phyloP scores from a whole-genome alignment of 2,113 vertebrate species.

The rabbit (Oryctolagus cuniculus) region mOryCun1.1 NC_091440.1:81070001-81070500 shows the following conservation, averaged over 20 bases:
- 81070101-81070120: conserved; percentile 18
- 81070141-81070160: not conserved
- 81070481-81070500: too few relatives aligned
- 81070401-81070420: too few relatives aligned
- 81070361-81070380: not conserved
- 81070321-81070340: not conserved
- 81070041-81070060: not conserved
- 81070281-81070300: not conserved
- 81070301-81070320: not conserved
- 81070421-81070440: too few relatives aligned
- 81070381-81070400: too few relatives aligned
- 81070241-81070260: not conserved
- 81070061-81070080: not conserved
- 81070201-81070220: not conserved
- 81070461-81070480: too few relatives aligned
- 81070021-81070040: not conserved
- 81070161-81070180: not conserved
- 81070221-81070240: not conserved
- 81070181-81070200: not conserved
- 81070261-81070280: conserved; percentile 10
- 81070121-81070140: not conserved
- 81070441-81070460: too few relatives aligned
- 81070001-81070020: not conserved
- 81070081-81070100: not conserved
- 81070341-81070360: not conserved